Base-by-base conservation (phyloP, 2,888 invertebrate species). In the Lepidocyrtoides sp. region DNA sequence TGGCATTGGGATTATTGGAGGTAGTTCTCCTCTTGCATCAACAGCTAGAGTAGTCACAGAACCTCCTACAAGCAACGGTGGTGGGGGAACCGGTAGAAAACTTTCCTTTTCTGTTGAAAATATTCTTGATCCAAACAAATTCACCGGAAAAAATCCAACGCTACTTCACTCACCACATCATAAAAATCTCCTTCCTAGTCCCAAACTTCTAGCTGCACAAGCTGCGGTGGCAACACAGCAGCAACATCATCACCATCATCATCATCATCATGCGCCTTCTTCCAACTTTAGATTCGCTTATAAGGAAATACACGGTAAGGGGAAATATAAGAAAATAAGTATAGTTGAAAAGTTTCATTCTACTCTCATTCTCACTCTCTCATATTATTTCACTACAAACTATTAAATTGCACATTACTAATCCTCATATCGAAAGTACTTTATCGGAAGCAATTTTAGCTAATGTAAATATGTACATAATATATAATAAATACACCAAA, bases 21-120 rank as follows among this genome's bases (percentile, higher is more conserved):
- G 69, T 2, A 83, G 17, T 23, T 91, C 91, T 23, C 87, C 91
- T 29, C 54, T 88, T 3, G 48, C 91, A 17, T 51, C 86, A 5
- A 32, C 90, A 1, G 29, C 85, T 8, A 36, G 85, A 60, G 20
- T 75, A 10, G 10, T 17, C 23, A 23, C 63, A 17, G 84, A 75
- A 48, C 32, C 83, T 48, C 66, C 85, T 12, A 75, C 57, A 48
- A 86, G 41, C n/a, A 77, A 81, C 66, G 32, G 54, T 60, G 63
- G 77, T 54, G 84, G 57, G 66, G 85, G 83, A 14, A 36, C 82
- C 10, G 89, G 63, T 57, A 95, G 97, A 94, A 97, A 96, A 94
- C 96, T 98, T 93, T 98, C 98, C 20, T 98, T 98, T 95, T 98
- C 98, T 4, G 98, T 98, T 26, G 98, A 98, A 95, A 98, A 98